These are phyloP conservation scores for Syngnathus floridae DNA, from an alignment of 2,113 vertebrate genomes.

Conservation along the genomic window DNA sequence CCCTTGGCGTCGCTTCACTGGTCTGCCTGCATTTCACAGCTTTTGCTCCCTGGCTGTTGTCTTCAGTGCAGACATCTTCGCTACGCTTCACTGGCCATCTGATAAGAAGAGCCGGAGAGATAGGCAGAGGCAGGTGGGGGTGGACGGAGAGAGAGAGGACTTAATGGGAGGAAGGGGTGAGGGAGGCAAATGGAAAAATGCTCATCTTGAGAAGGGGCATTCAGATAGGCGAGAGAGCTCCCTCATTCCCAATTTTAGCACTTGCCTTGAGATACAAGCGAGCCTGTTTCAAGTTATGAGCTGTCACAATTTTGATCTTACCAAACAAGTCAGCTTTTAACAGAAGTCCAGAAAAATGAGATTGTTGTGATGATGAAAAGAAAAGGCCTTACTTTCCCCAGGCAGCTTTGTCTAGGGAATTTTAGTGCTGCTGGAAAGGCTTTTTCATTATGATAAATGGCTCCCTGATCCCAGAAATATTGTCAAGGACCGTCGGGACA, in stretches of 20 bases:
- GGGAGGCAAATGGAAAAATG: neutral
- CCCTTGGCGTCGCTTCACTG: conserved; percentile 15
- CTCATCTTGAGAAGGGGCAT: conserved; percentile 10
- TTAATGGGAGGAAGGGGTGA: too few species aligned
- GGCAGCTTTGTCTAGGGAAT: neutral
- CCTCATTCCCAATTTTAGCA: conserved; percentile 37
- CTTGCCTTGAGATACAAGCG: neutral
- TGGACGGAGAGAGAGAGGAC: neutral
- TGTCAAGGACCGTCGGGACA: neutral
- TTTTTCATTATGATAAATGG: neutral
- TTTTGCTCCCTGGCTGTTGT: conserved; percentile 16
- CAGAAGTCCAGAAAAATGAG: neutral
- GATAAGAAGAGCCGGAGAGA: conserved; percentile 32
- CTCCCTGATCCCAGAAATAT: neutral
- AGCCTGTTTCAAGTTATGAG: neutral
- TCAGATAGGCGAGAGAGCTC: conserved; percentile 20
- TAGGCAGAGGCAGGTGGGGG: conserved; percentile 10
- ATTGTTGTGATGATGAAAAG: neutral
- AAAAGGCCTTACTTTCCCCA: neutral
- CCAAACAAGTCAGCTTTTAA: neutral
- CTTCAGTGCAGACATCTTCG: conserved; percentile 26
- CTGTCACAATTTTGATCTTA: neutral
- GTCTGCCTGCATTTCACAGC: conserved; percentile 17
- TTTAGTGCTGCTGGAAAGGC: neutral
- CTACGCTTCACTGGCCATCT: conserved; percentile 36